Conservation (phyloP, 2,113 vertebrate species). For the Myodes glareolus region DNA sequence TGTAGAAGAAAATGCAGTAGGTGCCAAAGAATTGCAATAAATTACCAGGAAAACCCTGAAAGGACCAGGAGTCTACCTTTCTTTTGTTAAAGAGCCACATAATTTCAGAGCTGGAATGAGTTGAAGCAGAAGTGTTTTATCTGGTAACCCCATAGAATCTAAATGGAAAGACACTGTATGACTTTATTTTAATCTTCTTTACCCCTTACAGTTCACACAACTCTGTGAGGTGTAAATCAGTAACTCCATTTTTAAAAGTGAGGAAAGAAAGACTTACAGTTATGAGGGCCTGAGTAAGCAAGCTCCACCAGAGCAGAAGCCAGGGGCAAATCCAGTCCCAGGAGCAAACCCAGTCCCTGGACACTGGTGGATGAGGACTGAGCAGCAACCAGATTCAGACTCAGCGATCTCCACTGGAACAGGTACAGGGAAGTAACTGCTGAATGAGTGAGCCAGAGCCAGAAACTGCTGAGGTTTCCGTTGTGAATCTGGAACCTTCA, state of each 20-base stretch:
- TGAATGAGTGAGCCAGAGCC: no score
- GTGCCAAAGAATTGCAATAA: conserved; percentile 10
- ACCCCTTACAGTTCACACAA: conserved; percentile 9
- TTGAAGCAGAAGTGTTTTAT: not conserved
- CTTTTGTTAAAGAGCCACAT: not conserved
- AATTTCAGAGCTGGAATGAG: not conserved
- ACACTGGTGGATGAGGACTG: no score
- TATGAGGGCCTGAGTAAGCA: no score
- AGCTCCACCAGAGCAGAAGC: no score
- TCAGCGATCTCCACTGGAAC: no score
- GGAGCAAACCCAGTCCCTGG: no score
- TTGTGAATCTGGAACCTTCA: no score
- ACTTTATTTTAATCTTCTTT: not conserved
- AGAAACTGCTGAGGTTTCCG: no score
- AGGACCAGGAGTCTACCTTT: conserved; percentile 10
- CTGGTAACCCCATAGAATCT: not conserved
- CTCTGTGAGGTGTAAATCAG: not conserved
- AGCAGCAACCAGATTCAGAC: no score
- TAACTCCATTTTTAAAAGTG: not conserved
- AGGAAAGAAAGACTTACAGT: not conserved
- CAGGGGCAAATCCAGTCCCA: no score
- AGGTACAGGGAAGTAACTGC: no score
- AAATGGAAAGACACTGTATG: not conserved
- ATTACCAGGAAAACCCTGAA: not conserved
- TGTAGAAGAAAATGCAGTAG: not conserved